Percentiles rank a stretch among this genome's conserved stretches.
These are phyloP conservation scores for Varecia variegata DNA, from an alignment of 2,797 vertebrate species.

Conservation along the genomic window DNA sequence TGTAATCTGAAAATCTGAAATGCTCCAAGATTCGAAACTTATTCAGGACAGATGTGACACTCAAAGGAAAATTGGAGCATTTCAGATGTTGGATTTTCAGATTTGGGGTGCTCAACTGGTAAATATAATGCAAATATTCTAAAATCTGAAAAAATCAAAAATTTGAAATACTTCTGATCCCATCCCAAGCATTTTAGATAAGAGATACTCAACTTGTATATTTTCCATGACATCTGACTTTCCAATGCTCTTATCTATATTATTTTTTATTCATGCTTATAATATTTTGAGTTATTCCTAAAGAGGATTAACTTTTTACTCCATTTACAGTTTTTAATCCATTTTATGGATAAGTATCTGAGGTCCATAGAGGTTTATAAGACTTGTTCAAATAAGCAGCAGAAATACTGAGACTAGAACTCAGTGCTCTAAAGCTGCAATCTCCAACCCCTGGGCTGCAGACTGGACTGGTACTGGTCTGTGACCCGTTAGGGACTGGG, in stretches of 20 bases:
- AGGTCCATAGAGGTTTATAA: background rate
- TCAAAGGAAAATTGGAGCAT: background rate
- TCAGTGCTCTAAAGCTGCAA: background rate
- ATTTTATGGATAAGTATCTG: background rate
- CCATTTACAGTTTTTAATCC: background rate
- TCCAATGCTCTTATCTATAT: background rate
- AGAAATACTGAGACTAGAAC: background rate
- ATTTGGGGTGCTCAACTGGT: background rate
- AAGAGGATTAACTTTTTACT: background rate
- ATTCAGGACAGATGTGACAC: fast-evolving
- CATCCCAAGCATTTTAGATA: background rate
- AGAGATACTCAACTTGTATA: background rate
- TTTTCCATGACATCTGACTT: background rate
- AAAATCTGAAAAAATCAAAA: background rate
- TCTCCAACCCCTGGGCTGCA: too few relatives aligned
- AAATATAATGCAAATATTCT: background rate
- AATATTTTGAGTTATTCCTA: conserved; percentile 9
- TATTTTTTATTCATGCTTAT: background rate
- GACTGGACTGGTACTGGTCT: too few relatives aligned
- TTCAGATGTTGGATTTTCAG: background rate
- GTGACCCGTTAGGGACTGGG: too few relatives aligned
- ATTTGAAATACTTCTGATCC: background rate
- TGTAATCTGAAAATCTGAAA: background rate
- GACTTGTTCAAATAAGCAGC: background rate
- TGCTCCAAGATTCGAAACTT: background rate